These are phyloP conservation scores for Saccostrea cuccullata DNA, from an alignment of 1,140 invertebrate species.

Conservation along the genomic window DNA sequence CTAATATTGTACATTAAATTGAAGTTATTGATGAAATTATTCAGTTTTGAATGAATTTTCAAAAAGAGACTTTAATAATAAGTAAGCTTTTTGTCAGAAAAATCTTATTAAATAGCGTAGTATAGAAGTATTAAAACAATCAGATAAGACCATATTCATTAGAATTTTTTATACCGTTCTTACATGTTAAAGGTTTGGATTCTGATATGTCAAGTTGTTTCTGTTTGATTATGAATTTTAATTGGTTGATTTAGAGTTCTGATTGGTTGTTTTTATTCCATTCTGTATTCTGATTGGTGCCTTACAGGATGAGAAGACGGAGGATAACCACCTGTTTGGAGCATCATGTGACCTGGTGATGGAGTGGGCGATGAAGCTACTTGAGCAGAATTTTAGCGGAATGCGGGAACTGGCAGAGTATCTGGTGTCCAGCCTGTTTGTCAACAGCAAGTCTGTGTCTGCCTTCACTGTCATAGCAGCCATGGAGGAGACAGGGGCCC, in stretches of 20 bases:
- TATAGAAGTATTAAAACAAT: too few relatives aligned
- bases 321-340: slow-evolving; percentile 66
- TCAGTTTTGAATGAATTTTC: too few relatives aligned
- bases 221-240: slow-evolving; percentile 33
- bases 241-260: neutral
- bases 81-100: too few relatives aligned
- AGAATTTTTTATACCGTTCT: neutral
- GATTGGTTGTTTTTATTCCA: neutral
- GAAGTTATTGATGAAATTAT: too few relatives aligned
- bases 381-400: slow-evolving; percentile 84
- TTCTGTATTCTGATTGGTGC: neutral
- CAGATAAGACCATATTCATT: too few relatives aligned
- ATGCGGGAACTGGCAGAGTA: slow-evolving; percentile 86
- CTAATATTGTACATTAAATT: too few relatives aligned
- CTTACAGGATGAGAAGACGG: slow-evolving; percentile 59
- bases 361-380: slow-evolving; percentile 86
- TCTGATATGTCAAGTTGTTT: slow-evolving; percentile 25
- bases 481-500: slow-evolving; percentile 67
- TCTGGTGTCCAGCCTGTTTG: slow-evolving; percentile 84
- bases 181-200: slow-evolving; percentile 34
- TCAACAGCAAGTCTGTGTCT: slow-evolving; percentile 82
- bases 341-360: slow-evolving; percentile 72
- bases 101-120: too few relatives aligned
- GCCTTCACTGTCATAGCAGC: slow-evolving; percentile 80
- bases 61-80: too few relatives aligned